Evolutionary conservation across 1,140 invertebrate species (phyloP).

Genomic region (Druon quercuslanigerum): DNA sequence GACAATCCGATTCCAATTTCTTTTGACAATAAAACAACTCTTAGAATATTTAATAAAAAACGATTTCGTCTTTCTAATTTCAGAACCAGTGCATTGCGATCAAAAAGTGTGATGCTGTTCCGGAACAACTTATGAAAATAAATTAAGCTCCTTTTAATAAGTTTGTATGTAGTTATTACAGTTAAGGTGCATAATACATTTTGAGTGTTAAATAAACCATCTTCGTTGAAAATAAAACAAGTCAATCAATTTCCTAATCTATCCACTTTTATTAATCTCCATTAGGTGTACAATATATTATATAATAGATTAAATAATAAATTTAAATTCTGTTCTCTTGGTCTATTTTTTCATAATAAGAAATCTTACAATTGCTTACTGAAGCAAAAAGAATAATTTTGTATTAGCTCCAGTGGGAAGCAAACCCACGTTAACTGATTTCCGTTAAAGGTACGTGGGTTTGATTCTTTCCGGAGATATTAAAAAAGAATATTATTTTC

Average conservation of each 20-base stretch:
- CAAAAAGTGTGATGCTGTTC: conserved; percentile 55
- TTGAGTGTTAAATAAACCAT: conserved; percentile 70
- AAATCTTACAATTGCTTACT: too few species aligned
- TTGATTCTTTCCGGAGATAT: too few species aligned
- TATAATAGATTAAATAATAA: too few species aligned
- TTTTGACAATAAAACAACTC: background rate
- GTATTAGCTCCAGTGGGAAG: too few species aligned
- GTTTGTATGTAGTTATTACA: conserved; percentile 72
- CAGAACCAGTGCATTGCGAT: conserved; percentile 59
- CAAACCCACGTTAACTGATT: too few species aligned
- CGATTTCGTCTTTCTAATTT: conserved; percentile 50
- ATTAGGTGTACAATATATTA: too few species aligned
- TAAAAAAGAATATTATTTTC: too few species aligned
- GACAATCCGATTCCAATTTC: background rate
- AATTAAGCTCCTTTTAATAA: conserved; percentile 72
- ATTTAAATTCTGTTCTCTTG: too few species aligned
- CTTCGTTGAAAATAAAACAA: conserved; percentile 58
- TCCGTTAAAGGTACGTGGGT: too few species aligned
- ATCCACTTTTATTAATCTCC: background rate
- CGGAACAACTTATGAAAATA: conserved; percentile 67
- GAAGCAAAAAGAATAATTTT: too few species aligned
- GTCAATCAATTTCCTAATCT: background rate
- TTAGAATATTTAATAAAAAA: conserved; percentile 27
- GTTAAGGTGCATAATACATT: conserved; percentile 68
- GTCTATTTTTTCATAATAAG: too few species aligned